phyloP scores from a whole-genome alignment of 2,797 vertebrate species.

The Monodelphis domestica region DNA sequence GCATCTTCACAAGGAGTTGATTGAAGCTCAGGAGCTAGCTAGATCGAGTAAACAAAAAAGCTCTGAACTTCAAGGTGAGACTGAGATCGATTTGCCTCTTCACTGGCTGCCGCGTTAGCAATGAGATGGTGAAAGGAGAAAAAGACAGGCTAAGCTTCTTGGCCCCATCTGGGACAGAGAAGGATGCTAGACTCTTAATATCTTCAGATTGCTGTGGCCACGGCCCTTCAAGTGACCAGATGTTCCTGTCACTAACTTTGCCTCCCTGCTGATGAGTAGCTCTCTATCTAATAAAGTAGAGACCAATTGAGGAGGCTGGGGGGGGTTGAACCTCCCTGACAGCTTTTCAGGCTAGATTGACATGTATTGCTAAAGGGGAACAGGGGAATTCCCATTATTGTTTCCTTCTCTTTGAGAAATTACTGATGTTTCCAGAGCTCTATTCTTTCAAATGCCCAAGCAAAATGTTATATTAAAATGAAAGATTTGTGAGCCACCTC shows the following conservation, averaged over 20 bases:
- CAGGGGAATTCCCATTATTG: slow-evolving; percentile 12
- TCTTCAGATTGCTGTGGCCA: background rate
- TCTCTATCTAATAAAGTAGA: background rate
- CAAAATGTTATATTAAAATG: slow-evolving; percentile 21
- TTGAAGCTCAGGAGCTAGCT: slow-evolving; percentile 97
- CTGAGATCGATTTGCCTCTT: slow-evolving; percentile 74
- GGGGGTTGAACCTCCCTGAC: slow-evolving; percentile 13
- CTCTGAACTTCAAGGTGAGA: slow-evolving; percentile 96
- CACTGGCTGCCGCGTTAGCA: slow-evolving; percentile 44
- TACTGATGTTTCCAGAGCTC: background rate
- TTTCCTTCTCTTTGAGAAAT: slow-evolving; percentile 41
- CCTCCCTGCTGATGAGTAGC: background rate
- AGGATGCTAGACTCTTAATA: background rate
- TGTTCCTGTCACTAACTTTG: slow-evolving; percentile 1
- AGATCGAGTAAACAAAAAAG: slow-evolving; percentile 97
- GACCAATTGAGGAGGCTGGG: background rate
- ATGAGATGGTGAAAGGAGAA: background rate
- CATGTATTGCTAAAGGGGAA: background rate
- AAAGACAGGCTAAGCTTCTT: background rate
- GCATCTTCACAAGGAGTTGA: slow-evolving; percentile 93
- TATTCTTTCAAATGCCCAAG: slow-evolving; percentile 10
- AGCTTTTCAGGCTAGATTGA: slow-evolving; percentile 29
- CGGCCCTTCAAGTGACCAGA: background rate
- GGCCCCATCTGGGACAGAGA: background rate
- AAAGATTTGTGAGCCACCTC: background rate